Evolutionary conservation across 2,113 vertebrate species (phyloP).

Genomic region (Lates calcarifer): DNA sequence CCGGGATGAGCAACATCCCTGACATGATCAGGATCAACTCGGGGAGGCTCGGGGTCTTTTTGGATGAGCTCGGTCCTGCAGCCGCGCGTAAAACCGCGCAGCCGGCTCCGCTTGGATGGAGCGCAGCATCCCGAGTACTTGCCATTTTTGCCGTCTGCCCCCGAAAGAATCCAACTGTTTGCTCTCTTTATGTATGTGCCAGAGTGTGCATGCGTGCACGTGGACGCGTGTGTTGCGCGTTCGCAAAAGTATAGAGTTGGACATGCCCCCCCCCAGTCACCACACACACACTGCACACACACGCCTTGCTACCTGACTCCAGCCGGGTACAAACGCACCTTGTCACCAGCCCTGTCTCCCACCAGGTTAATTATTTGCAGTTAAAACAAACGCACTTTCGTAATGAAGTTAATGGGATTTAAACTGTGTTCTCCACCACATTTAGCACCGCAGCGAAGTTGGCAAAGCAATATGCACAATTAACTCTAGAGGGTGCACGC

Average conservation of each 20-base stretch:
- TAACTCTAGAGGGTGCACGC: too few species aligned
- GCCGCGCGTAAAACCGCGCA: slow-evolving; percentile 51
- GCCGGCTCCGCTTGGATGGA: slow-evolving; percentile 3
- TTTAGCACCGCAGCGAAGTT: neutral
- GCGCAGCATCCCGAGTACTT: slow-evolving; percentile 42
- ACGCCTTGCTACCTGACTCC: neutral
- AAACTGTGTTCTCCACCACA: neutral
- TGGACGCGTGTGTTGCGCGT: slow-evolving; percentile 3
- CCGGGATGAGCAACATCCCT: slow-evolving; percentile 55
- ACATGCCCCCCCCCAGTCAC: neutral
- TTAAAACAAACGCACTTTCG: neutral
- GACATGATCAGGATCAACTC: slow-evolving; percentile 5
- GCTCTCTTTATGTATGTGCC: slow-evolving; percentile 51
- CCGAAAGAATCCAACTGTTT: slow-evolving; percentile 39
- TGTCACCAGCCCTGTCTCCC: neutral
- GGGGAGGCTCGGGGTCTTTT: neutral
- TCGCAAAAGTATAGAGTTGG: neutral
- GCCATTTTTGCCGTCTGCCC: slow-evolving; percentile 73
- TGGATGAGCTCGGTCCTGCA: neutral
- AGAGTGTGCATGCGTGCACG: slow-evolving; percentile 13
- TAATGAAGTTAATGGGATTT: neutral
- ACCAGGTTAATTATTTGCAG: neutral
- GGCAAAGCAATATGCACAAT: slow-evolving; percentile 8
- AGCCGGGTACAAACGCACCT: neutral
- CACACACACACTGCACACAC: too few species aligned